Evolutionary conservation across 2,113 vertebrate genomes (phyloP).

Genomic region (Python bivittatus): DNA sequence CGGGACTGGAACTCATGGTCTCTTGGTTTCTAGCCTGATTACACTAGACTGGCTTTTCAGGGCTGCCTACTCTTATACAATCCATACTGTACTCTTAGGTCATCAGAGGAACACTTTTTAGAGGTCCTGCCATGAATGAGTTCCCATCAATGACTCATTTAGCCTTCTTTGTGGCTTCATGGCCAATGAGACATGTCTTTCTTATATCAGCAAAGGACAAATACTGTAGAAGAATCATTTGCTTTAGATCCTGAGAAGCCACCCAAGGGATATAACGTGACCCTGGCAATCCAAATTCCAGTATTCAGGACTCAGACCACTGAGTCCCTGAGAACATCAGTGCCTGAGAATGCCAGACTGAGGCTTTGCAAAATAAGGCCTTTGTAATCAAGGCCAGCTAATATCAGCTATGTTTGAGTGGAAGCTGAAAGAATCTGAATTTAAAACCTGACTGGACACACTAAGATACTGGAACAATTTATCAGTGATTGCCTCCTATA

Average conservation of each 20-base stretch:
- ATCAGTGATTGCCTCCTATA: background rate
- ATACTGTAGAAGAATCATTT: background rate
- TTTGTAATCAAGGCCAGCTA: background rate
- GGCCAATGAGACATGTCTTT: background rate
- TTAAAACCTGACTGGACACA: background rate
- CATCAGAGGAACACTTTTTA: background rate
- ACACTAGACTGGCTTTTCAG: background rate
- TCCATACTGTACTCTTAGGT: background rate
- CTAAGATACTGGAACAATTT: background rate
- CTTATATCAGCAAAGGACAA: background rate
- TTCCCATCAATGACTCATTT: background rate
- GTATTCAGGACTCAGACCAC: background rate
- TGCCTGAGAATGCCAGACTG: background rate
- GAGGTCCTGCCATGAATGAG: background rate
- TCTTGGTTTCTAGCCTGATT: background rate
- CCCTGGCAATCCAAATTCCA: background rate
- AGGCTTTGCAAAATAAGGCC: background rate
- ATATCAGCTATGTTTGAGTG: background rate
- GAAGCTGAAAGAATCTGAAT: background rate
- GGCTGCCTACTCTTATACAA: background rate
- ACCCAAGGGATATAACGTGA: background rate
- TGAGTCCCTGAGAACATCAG: background rate
- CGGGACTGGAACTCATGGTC: background rate
- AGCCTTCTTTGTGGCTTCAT: background rate
- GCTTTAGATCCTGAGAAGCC: background rate